Evolutionary conservation across 2,113 vertebrate genomes (phyloP).

Genomic region (Muntiacus muntjak): DNA sequence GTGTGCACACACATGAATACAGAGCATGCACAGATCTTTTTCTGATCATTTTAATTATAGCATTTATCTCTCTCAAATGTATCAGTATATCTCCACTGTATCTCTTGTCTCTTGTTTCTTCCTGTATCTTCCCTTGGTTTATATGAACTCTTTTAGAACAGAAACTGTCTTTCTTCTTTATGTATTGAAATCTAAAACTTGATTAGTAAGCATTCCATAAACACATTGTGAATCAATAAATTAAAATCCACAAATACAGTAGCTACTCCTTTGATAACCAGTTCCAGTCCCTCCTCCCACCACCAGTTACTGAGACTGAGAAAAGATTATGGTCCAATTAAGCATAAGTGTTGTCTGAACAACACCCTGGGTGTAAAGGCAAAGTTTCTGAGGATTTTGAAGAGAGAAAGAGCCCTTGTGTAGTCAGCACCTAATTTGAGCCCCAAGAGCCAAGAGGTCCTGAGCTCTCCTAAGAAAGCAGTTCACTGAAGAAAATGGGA

Average conservation of each 20-base stretch:
- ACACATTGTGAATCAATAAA: not conserved
- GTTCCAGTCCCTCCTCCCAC: not conserved
- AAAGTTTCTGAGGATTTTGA: not conserved
- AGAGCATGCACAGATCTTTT: not conserved
- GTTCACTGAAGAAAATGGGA: not conserved
- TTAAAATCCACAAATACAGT: not conserved
- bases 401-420: not conserved
- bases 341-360: not conserved
- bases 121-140: not conserved
- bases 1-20: not conserved
- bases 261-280: not conserved
- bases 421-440: not conserved
- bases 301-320: not conserved
- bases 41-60: not conserved
- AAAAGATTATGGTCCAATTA: not conserved
- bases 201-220: not conserved
- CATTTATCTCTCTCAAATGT: not conserved
- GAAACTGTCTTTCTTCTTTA: not conserved
- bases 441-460: not conserved
- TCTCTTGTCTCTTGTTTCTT: not conserved
- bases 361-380: not conserved
- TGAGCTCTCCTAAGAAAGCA: not conserved
- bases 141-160: not conserved
- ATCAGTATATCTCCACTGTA: not conserved
- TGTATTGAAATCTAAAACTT: not conserved